Percentiles rank a stretch among this genome's conserved stretches.
Conservation (phyloP, 2,797 vertebrate species). For the Psittacula derbiana region DNA sequence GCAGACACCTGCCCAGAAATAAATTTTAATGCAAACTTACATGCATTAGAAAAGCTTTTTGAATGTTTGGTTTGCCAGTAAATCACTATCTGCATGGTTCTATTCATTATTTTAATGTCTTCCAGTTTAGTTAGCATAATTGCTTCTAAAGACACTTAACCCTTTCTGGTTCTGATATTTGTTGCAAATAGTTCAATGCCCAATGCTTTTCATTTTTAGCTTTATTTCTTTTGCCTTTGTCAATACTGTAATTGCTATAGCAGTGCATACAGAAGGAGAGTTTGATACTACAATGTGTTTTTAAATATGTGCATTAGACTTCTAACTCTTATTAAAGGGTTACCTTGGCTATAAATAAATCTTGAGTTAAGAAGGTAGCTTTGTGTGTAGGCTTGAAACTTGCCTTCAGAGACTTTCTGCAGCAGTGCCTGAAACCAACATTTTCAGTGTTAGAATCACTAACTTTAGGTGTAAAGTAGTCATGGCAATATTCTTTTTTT, state of each 20-base stretch:
- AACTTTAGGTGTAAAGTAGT: background rate
- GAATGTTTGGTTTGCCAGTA: background rate
- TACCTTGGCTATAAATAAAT: accelerated
- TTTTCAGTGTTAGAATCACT: background rate
- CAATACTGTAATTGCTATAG: background rate
- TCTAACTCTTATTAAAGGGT: background rate
- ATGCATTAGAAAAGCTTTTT: background rate
- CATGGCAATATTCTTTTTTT: background rate
- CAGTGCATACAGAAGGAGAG: background rate
- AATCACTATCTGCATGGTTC: background rate
- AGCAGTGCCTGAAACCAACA: background rate
- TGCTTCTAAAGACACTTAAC: background rate
- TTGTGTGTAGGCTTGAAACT: background rate
- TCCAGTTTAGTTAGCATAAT: background rate
- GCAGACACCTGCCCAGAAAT: background rate
- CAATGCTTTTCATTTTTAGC: background rate
- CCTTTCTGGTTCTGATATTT: background rate
- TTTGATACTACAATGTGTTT: background rate
- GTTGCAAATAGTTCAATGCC: background rate
- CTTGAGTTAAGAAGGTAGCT: background rate
- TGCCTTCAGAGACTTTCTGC: background rate
- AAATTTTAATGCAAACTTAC: background rate
- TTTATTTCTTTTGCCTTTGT: background rate
- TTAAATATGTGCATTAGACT: background rate
- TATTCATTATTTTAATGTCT: background rate